Evolutionary conservation across 1,140 invertebrate genomes (phyloP).

Genomic region (Apis cerana): DNA sequence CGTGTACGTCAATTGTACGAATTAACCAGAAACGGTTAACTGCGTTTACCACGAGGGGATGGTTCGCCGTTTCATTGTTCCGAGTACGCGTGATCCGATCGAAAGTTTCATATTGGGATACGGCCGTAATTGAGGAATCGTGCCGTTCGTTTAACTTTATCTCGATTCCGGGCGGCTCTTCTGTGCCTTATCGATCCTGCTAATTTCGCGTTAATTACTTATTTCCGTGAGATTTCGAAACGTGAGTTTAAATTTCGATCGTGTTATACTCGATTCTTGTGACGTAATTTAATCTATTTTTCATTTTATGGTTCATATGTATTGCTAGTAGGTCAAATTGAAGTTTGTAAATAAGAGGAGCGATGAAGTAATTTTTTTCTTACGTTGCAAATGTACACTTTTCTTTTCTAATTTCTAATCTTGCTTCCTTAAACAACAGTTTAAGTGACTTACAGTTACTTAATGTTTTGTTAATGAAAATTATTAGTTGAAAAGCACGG

Average conservation of each 20-base stretch:
- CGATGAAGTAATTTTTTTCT: too few species aligned
- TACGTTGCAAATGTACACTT: too few species aligned
- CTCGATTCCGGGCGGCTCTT: not conserved
- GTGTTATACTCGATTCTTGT: not conserved
- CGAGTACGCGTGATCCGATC: conserved; percentile 20
- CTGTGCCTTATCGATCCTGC: not conserved
- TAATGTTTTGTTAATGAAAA: too few species aligned
- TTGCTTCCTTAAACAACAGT: too few species aligned
- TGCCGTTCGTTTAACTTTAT: conserved; percentile 7
- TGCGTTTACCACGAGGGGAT: not conserved
- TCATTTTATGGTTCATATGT: not conserved
- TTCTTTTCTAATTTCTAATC: too few species aligned
- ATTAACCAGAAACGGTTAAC: not conserved
- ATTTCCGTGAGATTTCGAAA: not conserved
- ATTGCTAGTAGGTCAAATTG: too few species aligned
- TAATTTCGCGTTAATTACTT: not conserved
- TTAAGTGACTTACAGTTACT: too few species aligned
- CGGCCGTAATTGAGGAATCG: conserved; percentile 22
- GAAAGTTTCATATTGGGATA: conserved; percentile 6
- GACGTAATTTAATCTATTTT: not conserved
- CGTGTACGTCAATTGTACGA: not conserved
- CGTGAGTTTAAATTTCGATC: not conserved
- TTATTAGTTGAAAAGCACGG: too few species aligned
- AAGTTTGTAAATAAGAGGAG: too few species aligned
- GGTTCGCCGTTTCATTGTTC: conserved; percentile 32